Percentiles rank a stretch among this genome's conserved stretches.
phyloP scores from a whole-genome alignment of 2,113 vertebrate genomes.

The Zosterops lateralis region DNA sequence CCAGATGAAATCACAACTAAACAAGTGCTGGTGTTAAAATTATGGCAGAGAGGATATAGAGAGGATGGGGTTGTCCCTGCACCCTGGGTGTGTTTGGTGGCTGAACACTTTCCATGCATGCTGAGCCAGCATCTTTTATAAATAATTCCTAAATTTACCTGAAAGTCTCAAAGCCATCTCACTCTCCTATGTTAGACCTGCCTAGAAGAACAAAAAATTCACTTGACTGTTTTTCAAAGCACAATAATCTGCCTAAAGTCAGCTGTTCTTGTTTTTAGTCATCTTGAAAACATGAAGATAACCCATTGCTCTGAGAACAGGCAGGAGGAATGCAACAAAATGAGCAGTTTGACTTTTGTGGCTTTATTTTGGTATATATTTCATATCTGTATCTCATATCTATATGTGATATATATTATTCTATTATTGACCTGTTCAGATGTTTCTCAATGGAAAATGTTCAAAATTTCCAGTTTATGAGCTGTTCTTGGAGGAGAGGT shows the following conservation, averaged over 20 bases:
- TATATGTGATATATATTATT: background rate
- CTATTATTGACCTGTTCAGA: background rate
- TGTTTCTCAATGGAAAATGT: background rate
- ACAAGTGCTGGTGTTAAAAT: background rate
- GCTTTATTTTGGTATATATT: background rate
- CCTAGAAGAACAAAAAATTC: background rate
- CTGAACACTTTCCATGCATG: background rate
- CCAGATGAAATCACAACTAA: background rate
- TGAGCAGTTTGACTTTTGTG: background rate
- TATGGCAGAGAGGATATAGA: background rate
- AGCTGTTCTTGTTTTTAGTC: background rate
- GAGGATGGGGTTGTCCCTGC: background rate
- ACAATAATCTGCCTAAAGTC: background rate
- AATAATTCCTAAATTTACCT: background rate
- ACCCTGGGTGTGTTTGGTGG: background rate
- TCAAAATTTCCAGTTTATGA: background rate
- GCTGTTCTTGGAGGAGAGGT: background rate
- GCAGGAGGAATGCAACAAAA: background rate
- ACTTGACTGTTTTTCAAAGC: background rate
- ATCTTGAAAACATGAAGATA: background rate
- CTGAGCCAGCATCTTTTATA: background rate
- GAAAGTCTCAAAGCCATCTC: background rate
- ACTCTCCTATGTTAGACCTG: fast-evolving
- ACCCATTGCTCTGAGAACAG: background rate
- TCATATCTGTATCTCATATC: background rate